These are phyloP conservation scores for Lithophane socia DNA, from an alignment of 2,888 invertebrate species.

Conservation along the genomic window DNA sequence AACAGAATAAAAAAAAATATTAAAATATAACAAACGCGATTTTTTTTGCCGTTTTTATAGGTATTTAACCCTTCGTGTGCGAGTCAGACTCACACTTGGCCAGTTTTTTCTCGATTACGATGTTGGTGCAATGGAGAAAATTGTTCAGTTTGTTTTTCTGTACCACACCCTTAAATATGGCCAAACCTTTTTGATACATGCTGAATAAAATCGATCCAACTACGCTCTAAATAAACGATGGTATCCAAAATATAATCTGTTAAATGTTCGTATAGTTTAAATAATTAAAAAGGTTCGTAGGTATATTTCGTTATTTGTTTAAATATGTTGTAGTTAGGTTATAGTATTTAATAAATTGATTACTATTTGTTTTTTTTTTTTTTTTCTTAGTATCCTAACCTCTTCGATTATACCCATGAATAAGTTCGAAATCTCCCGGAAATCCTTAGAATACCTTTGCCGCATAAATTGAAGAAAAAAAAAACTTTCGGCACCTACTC, in stretches of 20 bases:
- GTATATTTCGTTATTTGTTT: conserved; percentile 63
- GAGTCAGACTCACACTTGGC: no score
- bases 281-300: conserved; percentile 50
- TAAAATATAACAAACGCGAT: no score
- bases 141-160: background rate
- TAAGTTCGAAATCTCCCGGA: no score
- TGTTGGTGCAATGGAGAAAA: background rate
- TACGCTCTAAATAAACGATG: conserved; percentile 5
- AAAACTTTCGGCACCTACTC: no score
- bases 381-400: conserved; percentile 9
- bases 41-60: no score
- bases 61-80: no score
- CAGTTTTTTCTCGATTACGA: no score
- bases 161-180: background rate
- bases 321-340: conserved; percentile 54
- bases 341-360: conserved; percentile 55
- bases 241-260: conserved; percentile 47
- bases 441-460: no score
- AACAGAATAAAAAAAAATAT: no score
- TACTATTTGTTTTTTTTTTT: conserved; percentile 36
- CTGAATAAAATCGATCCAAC: background rate
- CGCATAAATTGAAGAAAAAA: no score
- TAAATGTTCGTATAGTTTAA: conserved; percentile 63
- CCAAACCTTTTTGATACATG: background rate
- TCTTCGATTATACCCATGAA: no score